Conservation (phyloP, 2,888 invertebrate species). For the Acrocyrtus sp. region DNA sequence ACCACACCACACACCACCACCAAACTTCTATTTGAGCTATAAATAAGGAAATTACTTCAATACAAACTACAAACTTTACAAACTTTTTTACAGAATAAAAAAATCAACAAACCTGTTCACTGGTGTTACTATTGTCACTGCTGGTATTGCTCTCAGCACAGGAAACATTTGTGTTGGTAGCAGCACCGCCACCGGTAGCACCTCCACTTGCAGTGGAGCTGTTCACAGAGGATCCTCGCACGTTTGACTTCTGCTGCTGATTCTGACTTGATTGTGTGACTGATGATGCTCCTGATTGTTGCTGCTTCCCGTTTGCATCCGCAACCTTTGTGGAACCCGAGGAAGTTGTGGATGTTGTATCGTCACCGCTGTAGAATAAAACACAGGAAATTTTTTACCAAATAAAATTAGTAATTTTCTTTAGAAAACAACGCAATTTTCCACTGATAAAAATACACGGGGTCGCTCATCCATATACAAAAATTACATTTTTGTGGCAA, state of each 20-base stretch:
- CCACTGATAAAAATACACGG: too few species aligned
- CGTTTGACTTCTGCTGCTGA: constrained; percentile 44
- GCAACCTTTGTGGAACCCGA: constrained; percentile 5
- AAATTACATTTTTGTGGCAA: too few species aligned
- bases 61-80: too few species aligned
- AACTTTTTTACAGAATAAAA: too few species aligned
- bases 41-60: constrained; percentile 25
- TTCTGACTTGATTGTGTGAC: constrained; percentile 31
- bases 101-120: constrained; percentile 43
- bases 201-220: background rate
- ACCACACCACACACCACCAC: too few species aligned
- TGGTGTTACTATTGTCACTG: constrained; percentile 4
- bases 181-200: too few species aligned
- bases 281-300: constrained; percentile 16
- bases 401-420: background rate
- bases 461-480: too few species aligned
- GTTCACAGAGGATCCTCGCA: constrained; percentile 3
- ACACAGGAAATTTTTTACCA: background rate
- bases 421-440: too few species aligned
- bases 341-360: background rate
- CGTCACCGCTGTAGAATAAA: constrained; percentile 9
- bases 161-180: constrained; percentile 12
- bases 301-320: constrained; percentile 33
- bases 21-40: too few species aligned
- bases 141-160: constrained; percentile 1